Conservation (phyloP, 2,113 vertebrate genomes). For the Rhadina sibilatrix region DNA sequence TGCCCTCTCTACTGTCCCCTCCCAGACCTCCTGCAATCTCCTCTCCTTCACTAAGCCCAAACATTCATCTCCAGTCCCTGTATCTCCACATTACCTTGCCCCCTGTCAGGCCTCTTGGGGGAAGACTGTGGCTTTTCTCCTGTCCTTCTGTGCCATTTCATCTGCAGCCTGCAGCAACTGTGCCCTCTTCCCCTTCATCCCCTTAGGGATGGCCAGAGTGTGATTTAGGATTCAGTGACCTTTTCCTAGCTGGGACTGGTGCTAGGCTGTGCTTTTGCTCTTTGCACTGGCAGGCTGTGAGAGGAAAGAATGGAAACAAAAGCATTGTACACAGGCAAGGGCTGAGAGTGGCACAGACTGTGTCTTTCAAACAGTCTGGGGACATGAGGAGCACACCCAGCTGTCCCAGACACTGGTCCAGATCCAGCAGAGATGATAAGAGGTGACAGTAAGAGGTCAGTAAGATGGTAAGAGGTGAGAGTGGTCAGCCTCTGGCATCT, state of each 20-base stretch:
- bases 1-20: neutral
- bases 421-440: neutral
- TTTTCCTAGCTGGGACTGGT: neutral
- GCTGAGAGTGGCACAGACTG: neutral
- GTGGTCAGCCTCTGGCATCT: neutral
- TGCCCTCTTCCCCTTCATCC: neutral
- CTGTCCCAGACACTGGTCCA: neutral
- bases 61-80: neutral
- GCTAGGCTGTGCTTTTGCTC: neutral
- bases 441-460: too few species aligned
- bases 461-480: neutral
- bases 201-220: neutral
- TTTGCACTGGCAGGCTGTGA: neutral
- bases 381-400: neutral
- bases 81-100: slow-evolving; percentile 12
- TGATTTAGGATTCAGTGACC: neutral
- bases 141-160: neutral
- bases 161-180: neutral
- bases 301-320: neutral
- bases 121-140: neutral
- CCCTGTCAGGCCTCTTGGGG: neutral
- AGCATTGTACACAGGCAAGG: neutral
- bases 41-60: neutral
- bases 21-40: neutral
- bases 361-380: neutral